These are phyloP conservation scores for Echinometra lucunter DNA, from an alignment of 53 echinoderm and acorn worm genomes.

Conservation along the genomic window DNA sequence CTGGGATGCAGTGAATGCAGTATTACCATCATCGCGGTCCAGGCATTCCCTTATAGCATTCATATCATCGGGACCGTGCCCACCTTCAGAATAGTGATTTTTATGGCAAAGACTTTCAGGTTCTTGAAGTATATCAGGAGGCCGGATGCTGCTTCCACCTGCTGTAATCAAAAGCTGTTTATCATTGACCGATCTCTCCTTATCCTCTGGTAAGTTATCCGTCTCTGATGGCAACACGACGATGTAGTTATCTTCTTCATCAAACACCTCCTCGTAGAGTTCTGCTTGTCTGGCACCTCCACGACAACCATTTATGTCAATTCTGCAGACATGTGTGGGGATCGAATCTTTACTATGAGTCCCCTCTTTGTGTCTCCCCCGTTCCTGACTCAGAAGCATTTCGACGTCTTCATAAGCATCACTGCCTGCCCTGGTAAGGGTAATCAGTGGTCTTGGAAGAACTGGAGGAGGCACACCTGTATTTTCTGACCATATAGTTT, in stretches of 20 bases:
- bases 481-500: not conserved
- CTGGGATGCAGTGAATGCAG: too few relatives aligned
- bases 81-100: too few relatives aligned
- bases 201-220: not conserved
- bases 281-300: too few relatives aligned
- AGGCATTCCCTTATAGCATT: too few relatives aligned
- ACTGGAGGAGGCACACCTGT: not conserved
- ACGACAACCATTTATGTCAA: too few relatives aligned
- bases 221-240: not conserved
- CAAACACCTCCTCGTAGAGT: conserved; percentile 33
- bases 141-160: not conserved
- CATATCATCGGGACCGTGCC: too few relatives aligned
- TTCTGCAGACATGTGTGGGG: not conserved
- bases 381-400: not conserved
- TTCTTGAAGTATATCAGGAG: not conserved
- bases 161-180: not conserved
- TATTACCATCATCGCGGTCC: too few relatives aligned
- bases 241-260: conserved; percentile 24
- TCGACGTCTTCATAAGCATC: not conserved
- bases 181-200: not conserved
- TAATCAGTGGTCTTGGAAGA: not conserved
- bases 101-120: not conserved
- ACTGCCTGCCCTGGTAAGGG: not conserved
- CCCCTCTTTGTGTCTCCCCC: not conserved
- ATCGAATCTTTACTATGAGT: not conserved